Base-by-base conservation (phyloP, 2,113 vertebrate genomes). In the Zapornia atra region DNA sequence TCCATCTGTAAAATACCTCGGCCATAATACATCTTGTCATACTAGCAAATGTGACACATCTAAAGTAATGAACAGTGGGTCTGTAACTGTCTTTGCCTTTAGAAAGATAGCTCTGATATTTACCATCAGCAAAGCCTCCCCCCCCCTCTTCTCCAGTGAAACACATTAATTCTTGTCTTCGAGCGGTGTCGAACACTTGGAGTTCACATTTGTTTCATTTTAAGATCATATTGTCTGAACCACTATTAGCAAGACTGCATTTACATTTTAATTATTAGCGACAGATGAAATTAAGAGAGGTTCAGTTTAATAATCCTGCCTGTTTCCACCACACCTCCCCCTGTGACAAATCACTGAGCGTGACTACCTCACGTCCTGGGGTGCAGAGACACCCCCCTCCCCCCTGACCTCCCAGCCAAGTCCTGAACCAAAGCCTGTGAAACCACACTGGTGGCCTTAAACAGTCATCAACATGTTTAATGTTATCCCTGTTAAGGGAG, bases 11-110 rank as follows among this genome's bases (percentile, higher is more conserved):
- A 97, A 97, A 90, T 68, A 76, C 95, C 81, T 92, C 20, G n/a
- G 64, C 94, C 68, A 48, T 97, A 97, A 98, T 98, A 84, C 88
- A 96, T 97, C 96, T 97, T 98, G 98, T 98, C 98, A 98, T 87
- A 77, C 82, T 70, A 98, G 95, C 97, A 98, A 97, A 98, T 97
- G 96, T 97, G 98, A 98, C 97, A 97, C 97, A 97, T 98, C 96
- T 96, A 96, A 97, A 97, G 95, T 97, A 98, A 98, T 97, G 97
- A 98, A 95, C 91, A 91, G 61, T 61, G 86, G 85, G 71, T 95
- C 90, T 97, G 82, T 84, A 96, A 88, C 78, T 86, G 83, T 85
- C 94, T 94, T 92, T 26, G n/a, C 56, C 63, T 48, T 90, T 76
- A 36, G 84, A 95, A 95, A 90, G 93, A 93, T 26, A 90, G 75